Conservation (phyloP, 2,113 vertebrate species). For the Syngnathus floridae region DNA sequence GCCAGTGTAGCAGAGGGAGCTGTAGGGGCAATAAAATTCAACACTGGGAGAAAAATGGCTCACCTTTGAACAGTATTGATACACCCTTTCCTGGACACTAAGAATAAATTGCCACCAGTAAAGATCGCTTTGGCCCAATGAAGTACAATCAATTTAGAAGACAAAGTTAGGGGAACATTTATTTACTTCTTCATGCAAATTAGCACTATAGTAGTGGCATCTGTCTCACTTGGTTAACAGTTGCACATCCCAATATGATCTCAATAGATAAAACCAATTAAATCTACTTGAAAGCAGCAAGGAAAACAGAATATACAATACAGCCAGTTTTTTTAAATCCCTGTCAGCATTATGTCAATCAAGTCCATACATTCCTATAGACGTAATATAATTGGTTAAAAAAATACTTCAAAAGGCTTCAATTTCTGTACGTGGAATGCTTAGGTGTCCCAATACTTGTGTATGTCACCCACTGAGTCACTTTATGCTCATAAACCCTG, state of each 20-base stretch:
- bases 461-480: neutral
- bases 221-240: neutral
- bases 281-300: neutral
- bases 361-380: neutral
- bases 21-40: constrained; percentile 36
- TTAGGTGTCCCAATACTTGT: neutral
- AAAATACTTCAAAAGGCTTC: neutral
- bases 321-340: neutral
- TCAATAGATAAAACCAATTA: neutral
- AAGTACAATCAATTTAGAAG: neutral
- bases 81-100: constrained; percentile 24
- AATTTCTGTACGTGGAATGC: neutral
- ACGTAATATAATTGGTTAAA: neutral
- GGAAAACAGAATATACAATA: neutral
- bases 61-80: constrained; percentile 31
- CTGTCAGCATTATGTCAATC: neutral
- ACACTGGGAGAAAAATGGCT: constrained; percentile 25
- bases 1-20: constrained; percentile 43
- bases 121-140: constrained; percentile 1
- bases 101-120: constrained; percentile 20
- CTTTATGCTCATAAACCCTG: neutral
- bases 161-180: neutral
- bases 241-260: neutral
- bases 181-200: constrained; percentile 3
- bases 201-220: neutral